Conservation (phyloP, 2,797 vertebrate species). For the Pangasius krempfi region DNA sequence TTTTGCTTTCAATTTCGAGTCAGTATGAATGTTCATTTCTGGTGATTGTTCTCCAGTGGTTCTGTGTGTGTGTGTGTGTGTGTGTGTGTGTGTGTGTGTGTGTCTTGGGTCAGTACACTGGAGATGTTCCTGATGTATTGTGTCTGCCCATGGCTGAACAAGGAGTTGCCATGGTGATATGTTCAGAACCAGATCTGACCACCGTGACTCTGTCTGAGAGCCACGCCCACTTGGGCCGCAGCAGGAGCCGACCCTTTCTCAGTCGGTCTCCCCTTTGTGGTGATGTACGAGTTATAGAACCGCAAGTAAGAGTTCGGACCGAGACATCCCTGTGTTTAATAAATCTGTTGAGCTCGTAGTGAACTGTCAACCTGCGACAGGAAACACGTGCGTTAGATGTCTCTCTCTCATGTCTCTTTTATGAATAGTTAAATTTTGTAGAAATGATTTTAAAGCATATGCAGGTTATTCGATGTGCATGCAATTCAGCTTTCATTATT, state of each 20-base stretch:
- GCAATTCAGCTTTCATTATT: neutral
- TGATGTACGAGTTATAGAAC: neutral
- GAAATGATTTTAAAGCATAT: neutral
- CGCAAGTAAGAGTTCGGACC: neutral
- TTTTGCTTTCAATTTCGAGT: no score
- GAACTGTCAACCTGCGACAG: neutral
- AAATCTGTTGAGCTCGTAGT: neutral
- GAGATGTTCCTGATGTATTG: conserved; percentile 67
- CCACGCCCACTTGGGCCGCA: conserved; percentile 19
- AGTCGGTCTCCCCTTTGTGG: no score
- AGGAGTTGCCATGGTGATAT: conserved; percentile 56
- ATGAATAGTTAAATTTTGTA: neutral
- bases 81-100: neutral
- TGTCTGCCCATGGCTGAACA: conserved; percentile 29
- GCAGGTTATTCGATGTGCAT: neutral
- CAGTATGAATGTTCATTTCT: no score
- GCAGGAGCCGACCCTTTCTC: neutral
- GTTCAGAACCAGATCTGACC: conserved; percentile 65
- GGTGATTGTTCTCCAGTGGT: no score
- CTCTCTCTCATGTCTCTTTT: neutral
- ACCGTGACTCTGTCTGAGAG: conserved; percentile 55
- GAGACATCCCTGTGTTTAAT: neutral
- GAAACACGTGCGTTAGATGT: neutral
- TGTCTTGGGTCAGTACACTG: neutral
- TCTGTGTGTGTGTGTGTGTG: neutral